Percentiles rank a stretch among this genome's conserved stretches.
phyloP scores from a whole-genome alignment of 2,888 invertebrate species.

The Hyles lineata region DNA sequence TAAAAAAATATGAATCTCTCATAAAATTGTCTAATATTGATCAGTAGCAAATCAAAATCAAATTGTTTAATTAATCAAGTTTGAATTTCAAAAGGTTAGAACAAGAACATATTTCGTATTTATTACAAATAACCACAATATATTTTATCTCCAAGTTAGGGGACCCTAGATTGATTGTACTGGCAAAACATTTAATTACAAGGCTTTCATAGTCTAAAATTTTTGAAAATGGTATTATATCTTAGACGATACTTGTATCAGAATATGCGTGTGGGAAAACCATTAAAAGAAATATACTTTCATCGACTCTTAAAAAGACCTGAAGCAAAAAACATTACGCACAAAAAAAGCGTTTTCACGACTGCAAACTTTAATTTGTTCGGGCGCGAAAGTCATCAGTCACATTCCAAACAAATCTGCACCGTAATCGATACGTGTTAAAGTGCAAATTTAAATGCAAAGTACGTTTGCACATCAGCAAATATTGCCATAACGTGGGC shows the following conservation, averaged over 20 bases:
- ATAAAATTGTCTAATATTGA: no score
- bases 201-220: not conserved
- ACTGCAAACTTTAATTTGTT: constrained; percentile 26
- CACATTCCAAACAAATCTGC: constrained; percentile 46
- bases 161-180: no score
- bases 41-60: no score
- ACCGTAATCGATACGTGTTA: constrained; percentile 45
- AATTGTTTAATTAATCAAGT: no score
- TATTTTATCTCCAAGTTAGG: no score
- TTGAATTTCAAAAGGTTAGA: no score
- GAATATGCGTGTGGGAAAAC: not conserved
- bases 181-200: not conserved
- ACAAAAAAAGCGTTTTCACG: constrained; percentile 19
- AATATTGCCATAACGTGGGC: constrained; percentile 77
- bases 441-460: constrained; percentile 46
- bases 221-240: not conserved
- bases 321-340: not conserved
- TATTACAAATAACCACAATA: no score
- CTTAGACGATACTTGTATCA: not conserved
- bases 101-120: no score
- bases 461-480: constrained; percentile 58
- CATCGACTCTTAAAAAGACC: constrained; percentile 3
- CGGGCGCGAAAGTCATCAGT: constrained; percentile 29
- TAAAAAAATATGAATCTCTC: no score
- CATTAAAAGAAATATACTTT: not conserved